Base-by-base conservation (phyloP, 2,888 invertebrate species). In the Apeira syringaria region DNA sequence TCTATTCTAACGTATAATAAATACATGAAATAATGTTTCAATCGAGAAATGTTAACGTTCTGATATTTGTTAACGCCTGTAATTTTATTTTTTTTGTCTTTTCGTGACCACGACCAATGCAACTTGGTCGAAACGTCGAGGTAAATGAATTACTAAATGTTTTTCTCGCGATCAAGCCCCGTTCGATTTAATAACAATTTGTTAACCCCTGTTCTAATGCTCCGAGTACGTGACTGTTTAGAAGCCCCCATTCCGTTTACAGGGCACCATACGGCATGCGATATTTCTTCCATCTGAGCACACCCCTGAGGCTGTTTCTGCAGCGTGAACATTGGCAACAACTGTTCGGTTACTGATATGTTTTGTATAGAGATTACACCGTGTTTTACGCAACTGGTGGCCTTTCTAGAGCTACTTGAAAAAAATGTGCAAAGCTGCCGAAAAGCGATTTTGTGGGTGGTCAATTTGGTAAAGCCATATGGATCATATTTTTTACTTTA, bases 231-330 rank as follows among this genome's bases (percentile, higher is more conserved):
- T 22, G 22, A 27, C 43, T 32, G 36, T 8, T 1, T 1, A 20
- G 2, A 2, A 7, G 20, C 20, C 20, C 20, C 20, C 7, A 20
- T 9, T n/a, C 4, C 5, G 7, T 11, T 12, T 20, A 25, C 25
- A 37, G 46, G 45, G 47, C 47, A 43, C 50, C 53, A 53, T 56
- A 50, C 51, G 52, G 46, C 47, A 35, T 32, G 33, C 40, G 35
- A 50, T 45, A 49, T 41, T 38, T 50, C 47, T 64, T 64, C 63
- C 64, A 52, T 47, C 47, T 64, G 68, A 75, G 68, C 61, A 72
- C 74, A 72, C 76, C 75, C 77, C 58, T 12, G 74, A 67, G 76
- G 73, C 71, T 60, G 56, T 57, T 38, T 55, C 7, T 22, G 10
- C 12, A 22, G 24, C 34, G 49, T 28, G 45, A 50, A 66, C 68